A percentile compares a stretch with the other conserved stretches of the same genome.
Evolutionary conservation across 23 tunicate genomes (phyloP).

Genomic region (Ascidia mentula): DNA sequence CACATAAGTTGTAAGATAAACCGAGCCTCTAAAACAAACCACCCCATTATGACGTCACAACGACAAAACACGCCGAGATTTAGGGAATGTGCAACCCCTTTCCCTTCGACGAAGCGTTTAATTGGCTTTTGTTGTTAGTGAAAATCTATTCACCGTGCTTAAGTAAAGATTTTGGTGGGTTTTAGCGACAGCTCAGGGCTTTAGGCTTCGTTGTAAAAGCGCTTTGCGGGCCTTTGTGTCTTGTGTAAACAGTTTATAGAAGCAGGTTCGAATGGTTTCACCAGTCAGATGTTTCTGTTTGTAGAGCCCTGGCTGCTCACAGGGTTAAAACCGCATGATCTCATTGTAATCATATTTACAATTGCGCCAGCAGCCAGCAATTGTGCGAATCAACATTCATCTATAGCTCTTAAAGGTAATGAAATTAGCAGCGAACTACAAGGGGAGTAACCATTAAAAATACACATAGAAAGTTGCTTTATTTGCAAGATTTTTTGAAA

Average conservation of each 20-base stretch:
- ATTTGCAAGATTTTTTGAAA: no score
- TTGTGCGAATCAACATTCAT: no score
- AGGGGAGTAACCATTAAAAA: no score
- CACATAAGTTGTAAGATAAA: neutral
- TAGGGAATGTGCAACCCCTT: neutral
- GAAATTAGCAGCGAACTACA: no score
- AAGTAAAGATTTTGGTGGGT: neutral
- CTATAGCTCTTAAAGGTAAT: no score
- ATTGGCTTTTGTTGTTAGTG: neutral
- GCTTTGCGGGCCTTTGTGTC: neutral
- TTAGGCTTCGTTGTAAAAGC: neutral
- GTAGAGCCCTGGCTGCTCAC: no score
- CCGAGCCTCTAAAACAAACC: neutral
- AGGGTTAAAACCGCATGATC: no score
- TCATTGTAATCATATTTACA: no score
- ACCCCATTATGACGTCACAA: neutral
- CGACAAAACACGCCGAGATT: constrained; percentile 7
- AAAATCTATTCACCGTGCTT: neutral
- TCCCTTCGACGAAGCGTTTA: neutral
- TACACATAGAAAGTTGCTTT: no score
- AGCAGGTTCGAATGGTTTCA: no score
- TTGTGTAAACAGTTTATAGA: neutral
- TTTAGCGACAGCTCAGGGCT: neutral
- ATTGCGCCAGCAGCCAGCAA: no score
- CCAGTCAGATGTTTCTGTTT: no score